Conservation (phyloP, 1,140 invertebrate species). For the Antheraea pernyi region DNA sequence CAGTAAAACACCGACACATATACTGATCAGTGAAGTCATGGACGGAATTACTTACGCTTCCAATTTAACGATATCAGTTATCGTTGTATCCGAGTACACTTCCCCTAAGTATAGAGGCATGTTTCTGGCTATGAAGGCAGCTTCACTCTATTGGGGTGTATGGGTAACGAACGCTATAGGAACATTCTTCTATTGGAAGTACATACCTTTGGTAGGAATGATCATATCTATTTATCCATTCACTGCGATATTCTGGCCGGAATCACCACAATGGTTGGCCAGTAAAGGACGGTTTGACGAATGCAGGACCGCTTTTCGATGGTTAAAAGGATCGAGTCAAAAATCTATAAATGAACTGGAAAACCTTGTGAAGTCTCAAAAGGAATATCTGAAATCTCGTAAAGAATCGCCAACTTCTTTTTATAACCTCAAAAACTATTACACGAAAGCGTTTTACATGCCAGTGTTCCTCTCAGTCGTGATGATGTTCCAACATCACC, state of each 20-base stretch:
- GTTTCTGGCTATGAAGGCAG: too few relatives aligned
- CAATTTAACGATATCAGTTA: background rate
- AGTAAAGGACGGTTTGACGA: too few relatives aligned
- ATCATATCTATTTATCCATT: constrained; percentile 11
- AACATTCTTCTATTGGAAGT: too few relatives aligned
- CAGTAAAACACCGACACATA: background rate
- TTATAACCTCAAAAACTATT: too few relatives aligned
- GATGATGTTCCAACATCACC: constrained; percentile 19
- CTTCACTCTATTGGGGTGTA: too few relatives aligned
- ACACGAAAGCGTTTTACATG: background rate
- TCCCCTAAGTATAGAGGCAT: background rate
- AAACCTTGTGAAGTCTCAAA: background rate
- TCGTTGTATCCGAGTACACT: too few relatives aligned
- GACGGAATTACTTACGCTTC: constrained; percentile 12
- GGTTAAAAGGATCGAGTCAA: constrained; percentile 18
- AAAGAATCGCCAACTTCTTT: background rate
- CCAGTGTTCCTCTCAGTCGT: constrained; percentile 2
- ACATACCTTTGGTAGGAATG: constrained; percentile 7
- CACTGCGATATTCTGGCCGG: background rate
- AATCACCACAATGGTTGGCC: too few relatives aligned
- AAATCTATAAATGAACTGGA: constrained; percentile 24
- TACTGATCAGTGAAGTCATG: constrained; percentile 19
- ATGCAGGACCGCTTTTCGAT: constrained; percentile 11
- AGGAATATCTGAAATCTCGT: background rate
- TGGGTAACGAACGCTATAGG: too few relatives aligned